Base-by-base conservation (phyloP, 92 coral and sea anemone species). In the Siderastrea siderea region DNA sequence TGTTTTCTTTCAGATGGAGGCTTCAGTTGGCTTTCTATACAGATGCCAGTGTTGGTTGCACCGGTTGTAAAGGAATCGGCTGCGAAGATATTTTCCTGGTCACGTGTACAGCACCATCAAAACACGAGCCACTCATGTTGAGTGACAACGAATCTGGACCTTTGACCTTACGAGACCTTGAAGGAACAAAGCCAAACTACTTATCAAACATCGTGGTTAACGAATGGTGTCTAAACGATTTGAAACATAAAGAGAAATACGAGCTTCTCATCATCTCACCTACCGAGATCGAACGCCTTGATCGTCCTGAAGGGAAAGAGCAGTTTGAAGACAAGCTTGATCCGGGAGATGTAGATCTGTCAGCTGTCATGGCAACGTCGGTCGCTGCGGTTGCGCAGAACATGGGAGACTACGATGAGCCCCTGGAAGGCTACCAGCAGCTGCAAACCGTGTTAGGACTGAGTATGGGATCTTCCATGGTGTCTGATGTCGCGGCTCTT, bases 361-460 rank as follows among this genome's bases (percentile, higher is more conserved):
- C 99, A 4, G 95, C 90, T 57, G 98, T 96, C 91, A 95, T 96
- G 98, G 96, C 96, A 86, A 87, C 95, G 5, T 96, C 99, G 17
- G 98, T 96, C 13, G 97, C 99, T n/a, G 96, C 90, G 1, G 85
- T 95, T 46, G 94, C 96, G 16, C 79, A 83, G 9, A 90, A 93
- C 93, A 93, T 95, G 93, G 98, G 98, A 1, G 83, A 84, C 10
- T 86, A 91, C 54, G 91, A 93, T 59, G 50, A 64, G 15, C 70
- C 62, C 26, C 48, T 68, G 65, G 84, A 64, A 51, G 69, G 93
- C 16, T 74, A 92, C 51, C 89, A 96, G 71, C 96, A 96, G 53
- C 76, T 94, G 49, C 96, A 95, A 75, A 89, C 87, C 10, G 72
- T 96, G 68, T 80, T 96, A 14, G 99, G 98, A 16, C 84, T 96